These are phyloP conservation scores for Oopsacas minuta DNA, from an alignment of 37 sponge, comb jelly and placozoan species.

Conservation along the genomic window DNA sequence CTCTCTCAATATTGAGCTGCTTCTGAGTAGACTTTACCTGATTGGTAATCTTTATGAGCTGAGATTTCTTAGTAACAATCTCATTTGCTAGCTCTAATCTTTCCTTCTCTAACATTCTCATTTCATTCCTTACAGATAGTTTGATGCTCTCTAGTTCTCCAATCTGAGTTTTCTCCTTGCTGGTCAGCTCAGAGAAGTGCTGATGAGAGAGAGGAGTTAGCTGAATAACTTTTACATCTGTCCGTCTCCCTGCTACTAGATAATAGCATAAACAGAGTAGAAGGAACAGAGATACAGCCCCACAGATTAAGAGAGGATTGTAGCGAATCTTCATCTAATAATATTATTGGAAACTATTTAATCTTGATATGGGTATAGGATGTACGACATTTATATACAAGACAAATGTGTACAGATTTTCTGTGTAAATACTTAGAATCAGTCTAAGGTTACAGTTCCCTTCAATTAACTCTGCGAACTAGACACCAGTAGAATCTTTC, in stretches of 20 bases:
- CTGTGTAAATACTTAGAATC: too few species aligned
- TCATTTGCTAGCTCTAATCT: slow-evolving; percentile 27
- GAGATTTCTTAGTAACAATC: background rate
- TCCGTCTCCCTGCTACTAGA: background rate
- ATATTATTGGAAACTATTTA: too few species aligned
- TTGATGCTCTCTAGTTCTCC: slow-evolving; percentile 32
- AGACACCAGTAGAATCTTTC: too few species aligned
- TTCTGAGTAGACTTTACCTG: background rate
- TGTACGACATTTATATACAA: too few species aligned
- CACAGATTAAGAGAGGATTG: background rate
- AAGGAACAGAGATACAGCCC: background rate
- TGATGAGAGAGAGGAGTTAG: background rate
- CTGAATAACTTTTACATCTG: background rate
- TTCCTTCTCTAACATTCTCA: slow-evolving; percentile 39
- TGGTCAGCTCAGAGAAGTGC: background rate
- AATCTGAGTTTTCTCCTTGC: slow-evolving; percentile 17
- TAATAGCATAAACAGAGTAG: background rate
- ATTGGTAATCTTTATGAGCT: background rate
- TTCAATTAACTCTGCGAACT: too few species aligned
- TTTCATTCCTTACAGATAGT: slow-evolving; percentile 50
- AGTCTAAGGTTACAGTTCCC: too few species aligned
- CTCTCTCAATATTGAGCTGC: background rate
- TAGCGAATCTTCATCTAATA: background rate
- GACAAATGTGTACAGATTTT: too few species aligned
- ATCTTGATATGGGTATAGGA: too few species aligned